Base-by-base conservation (phyloP, 2,888 invertebrate species). In the Eurois occulta region DNA sequence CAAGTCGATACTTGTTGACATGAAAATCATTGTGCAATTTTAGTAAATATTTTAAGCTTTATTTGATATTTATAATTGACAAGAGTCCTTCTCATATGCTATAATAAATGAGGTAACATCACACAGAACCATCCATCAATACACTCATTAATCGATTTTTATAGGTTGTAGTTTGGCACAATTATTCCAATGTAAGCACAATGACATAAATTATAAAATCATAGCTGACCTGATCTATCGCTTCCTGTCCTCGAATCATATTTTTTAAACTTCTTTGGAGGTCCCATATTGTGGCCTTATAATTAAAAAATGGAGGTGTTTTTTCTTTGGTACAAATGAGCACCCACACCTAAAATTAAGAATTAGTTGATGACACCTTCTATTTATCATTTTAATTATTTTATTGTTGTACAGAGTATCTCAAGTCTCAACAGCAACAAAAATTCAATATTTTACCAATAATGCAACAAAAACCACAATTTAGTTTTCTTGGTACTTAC, bases 231-330 rank as follows among this genome's bases (percentile, higher is more conserved):
- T 91, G 96, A 96, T 92, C 95, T 92, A 73, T 97, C 96, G 88
- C 93, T 92, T 77, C 95, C 92, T 55, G 93, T 87, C 87, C 95
- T 96, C 0, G 96, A 95, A 84, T 96, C 97, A 93, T 96, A 95
- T 88, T 96, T 97, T 83, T 96, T 97, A 0, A 95, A 83, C 87
- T 96, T 96, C 83, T 96, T 97, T 48, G 96, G 96, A 68, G 97
- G 97, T 28, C 96, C 97, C 97, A 97, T 97, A 52, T 65, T 89
- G 5, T 1, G 13, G 4, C 18, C 18, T 18, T 32, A 48, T 24
- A 7, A n/a, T 66, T 28, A 5, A 1, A 18, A 11, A 35, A 11
- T 4, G 7, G 21, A 16, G 7, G 4, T 46, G 16, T 3, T 2
- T 52, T 28, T 55, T 1, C 6, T 55, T 46, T 24, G n/a, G 13